Percentiles rank a stretch among this genome's conserved stretches.
phyloP scores from a whole-genome alignment of 2,113 vertebrate genomes.

The Hyperoodon ampullatus region DNA sequence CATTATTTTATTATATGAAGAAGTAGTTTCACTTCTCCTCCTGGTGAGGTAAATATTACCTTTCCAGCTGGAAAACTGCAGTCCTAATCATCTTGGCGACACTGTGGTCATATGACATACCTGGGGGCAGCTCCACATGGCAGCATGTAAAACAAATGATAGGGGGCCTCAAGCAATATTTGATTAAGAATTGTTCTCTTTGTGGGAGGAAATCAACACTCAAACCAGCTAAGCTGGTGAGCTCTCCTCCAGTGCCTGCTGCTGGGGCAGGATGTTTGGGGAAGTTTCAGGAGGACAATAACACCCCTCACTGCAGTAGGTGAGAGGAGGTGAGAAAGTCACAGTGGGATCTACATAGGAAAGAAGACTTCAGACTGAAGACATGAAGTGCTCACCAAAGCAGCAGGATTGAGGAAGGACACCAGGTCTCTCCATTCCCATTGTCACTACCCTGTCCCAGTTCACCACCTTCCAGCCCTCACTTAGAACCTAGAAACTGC shows the following conservation, averaged over 20 bases:
- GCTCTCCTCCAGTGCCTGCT: too few species aligned
- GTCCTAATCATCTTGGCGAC: neutral
- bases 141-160: neutral
- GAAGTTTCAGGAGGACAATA: neutral
- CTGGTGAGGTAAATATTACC: slow-evolving; percentile 29
- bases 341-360: too few species aligned
- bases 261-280: neutral
- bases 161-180: neutral
- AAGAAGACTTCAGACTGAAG: neutral
- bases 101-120: neutral
- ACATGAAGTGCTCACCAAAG: neutral
- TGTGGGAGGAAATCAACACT: neutral
- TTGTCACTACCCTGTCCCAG: neutral
- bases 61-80: neutral
- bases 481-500: neutral
- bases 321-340: neutral
- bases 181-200: neutral
- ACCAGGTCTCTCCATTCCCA: neutral
- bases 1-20: neutral
- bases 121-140: neutral
- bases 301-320: too few species aligned
- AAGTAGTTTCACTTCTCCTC: neutral
- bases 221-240: neutral
- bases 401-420: neutral
- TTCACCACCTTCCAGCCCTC: neutral